Evolutionary conservation across 2,113 vertebrate genomes (phyloP).

Genomic region (Lampris megalopsis): DNA sequence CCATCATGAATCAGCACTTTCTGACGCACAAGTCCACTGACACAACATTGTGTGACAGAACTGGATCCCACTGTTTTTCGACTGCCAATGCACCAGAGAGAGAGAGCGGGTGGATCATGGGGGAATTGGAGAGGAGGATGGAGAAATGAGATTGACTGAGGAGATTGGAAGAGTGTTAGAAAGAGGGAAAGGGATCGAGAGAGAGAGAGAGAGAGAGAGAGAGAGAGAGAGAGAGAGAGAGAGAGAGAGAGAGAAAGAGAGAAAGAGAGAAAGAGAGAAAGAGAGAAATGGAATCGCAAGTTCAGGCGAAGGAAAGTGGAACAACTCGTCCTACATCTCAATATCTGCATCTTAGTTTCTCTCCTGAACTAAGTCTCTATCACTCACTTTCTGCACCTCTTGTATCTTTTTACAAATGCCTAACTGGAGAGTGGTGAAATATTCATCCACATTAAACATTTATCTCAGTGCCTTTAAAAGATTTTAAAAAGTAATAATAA

Average conservation of each 20-base stretch:
- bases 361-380: background rate
- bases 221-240: background rate
- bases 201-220: background rate
- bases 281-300: background rate
- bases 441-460: constrained; percentile 70
- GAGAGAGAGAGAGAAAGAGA: background rate
- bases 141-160: constrained; percentile 1
- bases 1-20: constrained; percentile 64
- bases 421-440: constrained; percentile 60
- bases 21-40: constrained; percentile 59
- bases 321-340: constrained; percentile 45
- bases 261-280: background rate
- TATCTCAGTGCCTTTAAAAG: constrained; percentile 60
- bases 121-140: background rate
- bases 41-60: constrained; percentile 44
- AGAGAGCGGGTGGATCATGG: constrained; percentile 36
- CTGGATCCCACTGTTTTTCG: constrained; percentile 37
- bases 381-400: constrained; percentile 12
- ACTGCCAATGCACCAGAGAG: constrained; percentile 32
- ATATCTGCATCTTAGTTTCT: constrained; percentile 36
- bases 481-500: constrained; percentile 72
- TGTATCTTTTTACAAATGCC: constrained; percentile 28
- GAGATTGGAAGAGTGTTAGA: background rate
- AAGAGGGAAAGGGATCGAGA: background rate
- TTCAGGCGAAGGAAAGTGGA: constrained; percentile 14